Evolutionary conservation across 2,888 invertebrate genomes (phyloP), one percentile per base, ranked within the genome.

Genomic region (Rhabditoides inermis): DNA sequence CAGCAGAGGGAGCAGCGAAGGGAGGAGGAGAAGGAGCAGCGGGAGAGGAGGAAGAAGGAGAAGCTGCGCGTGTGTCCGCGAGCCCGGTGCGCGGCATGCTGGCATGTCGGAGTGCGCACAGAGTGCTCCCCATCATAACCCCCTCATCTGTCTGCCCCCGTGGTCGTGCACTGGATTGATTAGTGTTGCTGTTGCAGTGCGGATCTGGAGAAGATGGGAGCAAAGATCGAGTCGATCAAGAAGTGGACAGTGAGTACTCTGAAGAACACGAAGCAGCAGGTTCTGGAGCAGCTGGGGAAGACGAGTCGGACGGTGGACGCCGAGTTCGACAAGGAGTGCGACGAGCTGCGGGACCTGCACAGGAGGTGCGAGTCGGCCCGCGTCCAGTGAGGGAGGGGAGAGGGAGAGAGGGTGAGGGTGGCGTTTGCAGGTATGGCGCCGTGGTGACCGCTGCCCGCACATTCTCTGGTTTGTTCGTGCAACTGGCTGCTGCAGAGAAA

Each of bases 181-280:
- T n/a, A n/a, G n/a, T n/a, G n/a, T n/a, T n/a, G n/a, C n/a, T n/a
- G n/a, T n/a, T 60, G 23, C 55, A 61, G 67, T 49, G 50, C 61
- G 10, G 65, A 68, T 28, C 52, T 63, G 48, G 72, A 65, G 52
- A 65, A 75, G 51, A 61, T 71, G 32, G 59, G 63, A 28, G 65
- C 88, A 42, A 87, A 90, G 78, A 85, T 95, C 75, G 94, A 94
- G 78, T 85, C 87, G 53, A 82, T 95, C 59, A 89, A 88, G 77
- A 90, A 88, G 77, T 98, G 95, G 95, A 89, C 92, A 60, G 88
- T 95, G 76, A 91, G 91, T 56, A 94, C 94, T 0, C 95, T 91
- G 79, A 95, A 94, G 79, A 95, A 94, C 78, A 95, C 95, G 5
- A 88, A 89, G 73, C 95, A 98, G 78, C 83, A 92, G 56, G 85